phyloP scores from a whole-genome alignment of 2,797 vertebrate species.

The Pangasius mekongensis region DNA sequence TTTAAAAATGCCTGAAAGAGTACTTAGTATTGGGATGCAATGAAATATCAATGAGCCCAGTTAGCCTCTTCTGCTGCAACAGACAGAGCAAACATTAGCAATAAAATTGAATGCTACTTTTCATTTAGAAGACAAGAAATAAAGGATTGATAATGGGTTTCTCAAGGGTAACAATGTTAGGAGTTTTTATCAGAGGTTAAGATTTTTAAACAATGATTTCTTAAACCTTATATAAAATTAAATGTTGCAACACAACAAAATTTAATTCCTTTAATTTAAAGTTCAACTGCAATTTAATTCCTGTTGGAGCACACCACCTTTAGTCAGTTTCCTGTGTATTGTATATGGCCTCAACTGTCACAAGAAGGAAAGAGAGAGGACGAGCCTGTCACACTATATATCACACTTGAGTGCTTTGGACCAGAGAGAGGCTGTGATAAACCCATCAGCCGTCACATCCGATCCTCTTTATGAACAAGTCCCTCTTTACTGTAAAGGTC shows the following conservation, averaged over 20 bases:
- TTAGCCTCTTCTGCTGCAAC: neutral
- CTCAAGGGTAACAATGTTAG: neutral
- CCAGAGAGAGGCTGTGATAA: constrained; percentile 19
- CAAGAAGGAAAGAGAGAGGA: neutral
- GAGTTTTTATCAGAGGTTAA: neutral
- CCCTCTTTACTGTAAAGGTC: constrained; percentile 14
- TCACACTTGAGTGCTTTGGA: constrained; percentile 13
- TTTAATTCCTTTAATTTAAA: too few relatives aligned
- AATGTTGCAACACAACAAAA: neutral
- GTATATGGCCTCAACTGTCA: constrained; percentile 8
- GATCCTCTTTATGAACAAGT: constrained; percentile 18
- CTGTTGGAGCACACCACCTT: neutral
- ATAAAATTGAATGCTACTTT: neutral
- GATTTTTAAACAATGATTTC: neutral
- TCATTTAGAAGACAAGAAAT: neutral
- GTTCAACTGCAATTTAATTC: neutral
- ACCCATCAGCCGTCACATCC: constrained; percentile 17
- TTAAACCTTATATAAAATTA: neutral
- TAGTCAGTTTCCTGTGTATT: neutral
- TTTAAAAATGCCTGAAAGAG: neutral
- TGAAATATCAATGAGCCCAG: neutral
- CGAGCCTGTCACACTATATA: constrained; percentile 10
- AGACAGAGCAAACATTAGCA: neutral
- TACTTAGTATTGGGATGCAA: neutral
- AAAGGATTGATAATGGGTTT: neutral